Evolutionary conservation across 1,140 invertebrate species (phyloP).

Genomic region (Drosophila insularis): DNA sequence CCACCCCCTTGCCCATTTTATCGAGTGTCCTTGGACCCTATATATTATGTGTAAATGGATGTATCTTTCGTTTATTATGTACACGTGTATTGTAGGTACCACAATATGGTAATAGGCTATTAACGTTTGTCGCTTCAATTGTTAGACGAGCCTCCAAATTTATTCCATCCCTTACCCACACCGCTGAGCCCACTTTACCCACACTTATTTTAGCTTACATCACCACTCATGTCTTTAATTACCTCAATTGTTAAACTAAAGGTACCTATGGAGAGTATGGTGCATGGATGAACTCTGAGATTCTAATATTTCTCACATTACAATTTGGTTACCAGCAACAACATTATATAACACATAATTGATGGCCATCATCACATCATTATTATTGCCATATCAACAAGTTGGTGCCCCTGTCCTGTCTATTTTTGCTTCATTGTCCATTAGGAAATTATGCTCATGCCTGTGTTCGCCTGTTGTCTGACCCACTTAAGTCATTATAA

Average conservation of each 20-base stretch:
- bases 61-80: constrained; percentile 9
- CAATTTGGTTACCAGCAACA: constrained; percentile 5
- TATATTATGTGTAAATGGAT: background rate
- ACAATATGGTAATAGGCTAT: constrained; percentile 38
- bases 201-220: too few relatives aligned
- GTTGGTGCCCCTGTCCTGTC: constrained; percentile 20
- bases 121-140: constrained; percentile 33
- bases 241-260: constrained; percentile 14
- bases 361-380: constrained; percentile 12
- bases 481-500: constrained; percentile 61
- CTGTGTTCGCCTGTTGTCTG: constrained; percentile 26
- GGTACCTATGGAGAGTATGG: background rate
- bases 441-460: constrained; percentile 59
- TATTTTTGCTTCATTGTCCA: constrained; percentile 34
- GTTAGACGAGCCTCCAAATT: constrained; percentile 14
- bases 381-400: constrained; percentile 68
- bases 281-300: background rate
- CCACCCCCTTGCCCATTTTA: background rate
- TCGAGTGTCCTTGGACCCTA: constrained; percentile 52
- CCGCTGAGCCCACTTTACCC: too few relatives aligned
- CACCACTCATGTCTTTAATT: constrained; percentile 11
- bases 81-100: constrained; percentile 13
- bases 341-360: constrained; percentile 46
- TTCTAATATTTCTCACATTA: constrained; percentile 12
- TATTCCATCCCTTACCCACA: background rate